Evolutionary conservation across 2,797 vertebrate genomes (phyloP).

Genomic region (Balearica regulorum): DNA sequence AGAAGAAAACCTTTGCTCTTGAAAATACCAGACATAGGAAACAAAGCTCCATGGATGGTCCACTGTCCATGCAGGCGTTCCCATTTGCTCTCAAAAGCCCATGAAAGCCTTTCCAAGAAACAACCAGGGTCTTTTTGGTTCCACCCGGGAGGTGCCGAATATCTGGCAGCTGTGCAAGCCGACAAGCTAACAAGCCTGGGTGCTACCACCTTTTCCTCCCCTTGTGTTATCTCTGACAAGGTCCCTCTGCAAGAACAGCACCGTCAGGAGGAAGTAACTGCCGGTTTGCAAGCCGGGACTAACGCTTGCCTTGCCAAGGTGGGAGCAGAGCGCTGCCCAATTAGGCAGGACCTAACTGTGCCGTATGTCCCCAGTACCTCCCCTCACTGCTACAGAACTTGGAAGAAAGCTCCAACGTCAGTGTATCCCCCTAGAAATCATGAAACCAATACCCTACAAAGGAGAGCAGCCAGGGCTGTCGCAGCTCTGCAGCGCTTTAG

Average conservation of each 20-base stretch:
- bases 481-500: not conserved
- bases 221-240: not conserved
- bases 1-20: not conserved
- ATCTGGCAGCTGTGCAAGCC: not conserved
- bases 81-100: too few relatives aligned
- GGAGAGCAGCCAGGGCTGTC: not conserved
- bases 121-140: not conserved
- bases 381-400: not conserved
- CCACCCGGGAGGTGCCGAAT: not conserved
- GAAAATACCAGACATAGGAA: not conserved
- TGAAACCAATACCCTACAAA: too few relatives aligned
- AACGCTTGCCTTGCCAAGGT: not conserved
- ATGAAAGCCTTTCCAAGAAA: not conserved
- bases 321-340: not conserved
- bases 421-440: too few relatives aligned
- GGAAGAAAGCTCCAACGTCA: not conserved
- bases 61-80: not conserved
- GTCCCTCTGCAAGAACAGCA: not conserved
- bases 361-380: not conserved
- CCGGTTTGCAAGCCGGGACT: not conserved
- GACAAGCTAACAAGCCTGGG: rapidly evolving
- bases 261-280: rapidly evolving
- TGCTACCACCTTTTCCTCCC: not conserved
- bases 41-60: not conserved
- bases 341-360: not conserved